Evolutionary conservation across 2,797 vertebrate species (phyloP).

Genomic region (Syngnathus acus): DNA sequence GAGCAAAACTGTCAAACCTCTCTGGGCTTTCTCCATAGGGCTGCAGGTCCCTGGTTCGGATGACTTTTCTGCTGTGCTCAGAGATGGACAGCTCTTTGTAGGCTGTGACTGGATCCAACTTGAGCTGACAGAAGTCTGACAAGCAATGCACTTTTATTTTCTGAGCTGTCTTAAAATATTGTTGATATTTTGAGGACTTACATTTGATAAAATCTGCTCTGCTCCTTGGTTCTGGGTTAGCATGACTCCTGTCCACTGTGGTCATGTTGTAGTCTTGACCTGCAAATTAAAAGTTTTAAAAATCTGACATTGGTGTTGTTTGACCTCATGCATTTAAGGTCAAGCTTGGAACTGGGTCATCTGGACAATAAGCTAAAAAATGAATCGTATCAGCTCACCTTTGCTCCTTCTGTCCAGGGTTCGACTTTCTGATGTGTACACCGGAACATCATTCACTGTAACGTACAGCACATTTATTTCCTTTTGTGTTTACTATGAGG

Average conservation of each 20-base stretch:
- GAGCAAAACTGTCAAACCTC: constrained; percentile 75
- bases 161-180: too few relatives aligned
- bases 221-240: constrained; percentile 59
- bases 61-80: constrained; percentile 70
- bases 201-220: constrained; percentile 73
- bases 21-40: constrained; percentile 65
- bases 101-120: constrained; percentile 65
- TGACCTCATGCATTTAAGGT: neutral
- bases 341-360: too few relatives aligned
- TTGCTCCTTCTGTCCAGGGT: constrained; percentile 67
- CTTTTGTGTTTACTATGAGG: neutral
- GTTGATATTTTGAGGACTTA: constrained; percentile 41
- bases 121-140: constrained; percentile 74
- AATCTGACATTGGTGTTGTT: neutral
- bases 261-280: constrained; percentile 58
- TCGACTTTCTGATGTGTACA: constrained; percentile 72
- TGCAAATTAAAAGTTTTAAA: constrained; percentile 20
- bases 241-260: constrained; percentile 57
- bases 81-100: constrained; percentile 76
- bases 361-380: too few relatives aligned
- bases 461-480: constrained; percentile 14
- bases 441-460: constrained; percentile 73
- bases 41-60: constrained; percentile 71
- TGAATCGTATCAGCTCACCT: constrained; percentile 47
- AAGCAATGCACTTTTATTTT: neutral